Evolutionary conservation across 2,797 vertebrate species (phyloP).

Genomic region (Halcyon chelicuti): DNA sequence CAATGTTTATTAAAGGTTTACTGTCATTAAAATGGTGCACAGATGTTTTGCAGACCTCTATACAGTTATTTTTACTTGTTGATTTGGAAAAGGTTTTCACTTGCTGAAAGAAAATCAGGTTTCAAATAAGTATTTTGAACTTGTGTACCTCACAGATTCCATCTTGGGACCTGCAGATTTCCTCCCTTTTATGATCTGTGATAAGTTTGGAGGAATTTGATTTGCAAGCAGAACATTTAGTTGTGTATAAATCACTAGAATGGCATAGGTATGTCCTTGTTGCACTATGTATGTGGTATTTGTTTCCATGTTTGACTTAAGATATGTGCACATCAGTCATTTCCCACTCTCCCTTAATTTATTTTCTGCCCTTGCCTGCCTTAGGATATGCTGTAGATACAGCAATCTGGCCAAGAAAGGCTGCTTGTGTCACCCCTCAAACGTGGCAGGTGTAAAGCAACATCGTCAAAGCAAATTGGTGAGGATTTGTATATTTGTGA

Average conservation of each 20-base stretch:
- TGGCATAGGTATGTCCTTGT: neutral
- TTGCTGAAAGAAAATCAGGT: neutral
- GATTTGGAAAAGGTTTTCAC: neutral
- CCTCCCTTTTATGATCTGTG: neutral
- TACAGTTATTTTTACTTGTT: neutral
- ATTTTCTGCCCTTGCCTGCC: neutral
- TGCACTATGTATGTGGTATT: neutral
- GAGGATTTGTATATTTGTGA: neutral
- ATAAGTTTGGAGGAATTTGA: neutral
- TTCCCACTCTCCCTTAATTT: neutral
- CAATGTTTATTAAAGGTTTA: neutral
- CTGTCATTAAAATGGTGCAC: neutral
- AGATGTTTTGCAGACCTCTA: neutral
- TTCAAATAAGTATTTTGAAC: neutral
- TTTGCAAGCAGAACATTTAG: neutral
- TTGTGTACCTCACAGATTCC: neutral
- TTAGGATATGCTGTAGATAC: neutral
- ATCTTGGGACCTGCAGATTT: neutral
- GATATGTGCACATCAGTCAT: neutral
- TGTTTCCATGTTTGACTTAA: neutral
- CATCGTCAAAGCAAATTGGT: neutral
- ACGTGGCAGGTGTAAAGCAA: neutral
- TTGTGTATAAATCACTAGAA: neutral
- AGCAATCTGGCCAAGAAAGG: neutral
- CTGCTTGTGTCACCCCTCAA: neutral